Conservation (phyloP, 1,140 invertebrate species). For the Drosophila varians region DNA sequence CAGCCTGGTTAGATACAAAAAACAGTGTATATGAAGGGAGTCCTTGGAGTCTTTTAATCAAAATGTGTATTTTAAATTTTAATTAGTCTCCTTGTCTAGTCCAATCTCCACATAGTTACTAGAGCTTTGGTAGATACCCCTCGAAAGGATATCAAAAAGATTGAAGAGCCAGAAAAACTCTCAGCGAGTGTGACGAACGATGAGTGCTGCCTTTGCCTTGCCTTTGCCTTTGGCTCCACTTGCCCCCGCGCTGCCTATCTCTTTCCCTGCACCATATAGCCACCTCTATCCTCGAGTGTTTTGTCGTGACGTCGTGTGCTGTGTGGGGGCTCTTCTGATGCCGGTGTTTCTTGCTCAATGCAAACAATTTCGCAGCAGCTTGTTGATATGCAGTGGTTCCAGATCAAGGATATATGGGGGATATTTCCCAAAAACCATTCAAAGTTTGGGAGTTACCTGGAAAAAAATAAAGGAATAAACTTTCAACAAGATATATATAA, state of each 20-base stretch:
- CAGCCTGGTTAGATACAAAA: no score
- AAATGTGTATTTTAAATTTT: no score
- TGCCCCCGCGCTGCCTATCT: background rate
- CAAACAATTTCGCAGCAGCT: slow-evolving; percentile 46
- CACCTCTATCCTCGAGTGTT: slow-evolving; percentile 10
- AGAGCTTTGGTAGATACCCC: background rate
- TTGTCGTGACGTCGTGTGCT: slow-evolving; percentile 73
- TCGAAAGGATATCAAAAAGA: slow-evolving; percentile 7
- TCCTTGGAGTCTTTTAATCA: no score
- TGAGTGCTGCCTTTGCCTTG: slow-evolving; percentile 27
- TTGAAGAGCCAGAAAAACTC: slow-evolving; percentile 40
- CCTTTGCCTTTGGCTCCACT: slow-evolving; percentile 3
- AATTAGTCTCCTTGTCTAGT: no score
- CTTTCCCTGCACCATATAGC: slow-evolving; percentile 3
- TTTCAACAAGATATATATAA: no score
- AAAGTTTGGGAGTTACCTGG: no score
- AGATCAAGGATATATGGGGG: background rate
- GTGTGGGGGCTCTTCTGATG: slow-evolving; percentile 64
- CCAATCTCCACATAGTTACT: background rate
- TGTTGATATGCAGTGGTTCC: slow-evolving; percentile 23
- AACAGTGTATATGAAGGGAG: no score
- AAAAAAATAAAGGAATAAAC: no score
- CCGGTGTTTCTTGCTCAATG: slow-evolving; percentile 34
- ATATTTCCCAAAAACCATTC: background rate
- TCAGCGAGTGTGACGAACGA: slow-evolving; percentile 57